Evolutionary conservation across 2,797 vertebrate species (phyloP).

Genomic region (Esox masquinongy): DNA sequence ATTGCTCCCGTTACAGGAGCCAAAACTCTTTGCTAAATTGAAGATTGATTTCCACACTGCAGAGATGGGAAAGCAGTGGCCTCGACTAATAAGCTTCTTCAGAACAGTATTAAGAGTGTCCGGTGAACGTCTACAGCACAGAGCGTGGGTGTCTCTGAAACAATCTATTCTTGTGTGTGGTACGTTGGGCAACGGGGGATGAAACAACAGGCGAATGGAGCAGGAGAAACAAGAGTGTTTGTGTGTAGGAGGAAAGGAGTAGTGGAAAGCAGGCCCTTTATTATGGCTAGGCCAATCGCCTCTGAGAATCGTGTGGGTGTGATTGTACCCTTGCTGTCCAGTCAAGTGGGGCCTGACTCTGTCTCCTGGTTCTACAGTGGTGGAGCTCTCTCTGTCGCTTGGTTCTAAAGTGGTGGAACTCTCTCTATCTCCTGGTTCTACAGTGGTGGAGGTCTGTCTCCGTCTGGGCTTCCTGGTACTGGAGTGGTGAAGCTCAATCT

Average conservation of each 20-base stretch:
- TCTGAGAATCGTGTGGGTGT: conserved; percentile 27
- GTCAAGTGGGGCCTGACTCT: conserved; percentile 47
- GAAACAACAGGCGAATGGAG: not conserved
- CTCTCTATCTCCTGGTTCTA: not conserved
- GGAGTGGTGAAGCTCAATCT: not conserved
- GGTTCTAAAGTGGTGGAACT: no score
- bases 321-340: conserved; percentile 37
- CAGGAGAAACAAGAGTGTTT: not conserved
- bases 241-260: not conserved
- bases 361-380: no score
- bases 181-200: not conserved
- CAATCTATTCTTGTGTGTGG: conserved; percentile 13
- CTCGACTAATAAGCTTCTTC: not conserved
- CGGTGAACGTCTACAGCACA: not conserved
- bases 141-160: conserved; percentile 12
- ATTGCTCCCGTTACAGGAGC: not conserved
- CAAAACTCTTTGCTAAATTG: conserved; percentile 16
- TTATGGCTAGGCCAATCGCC: conserved; percentile 29
- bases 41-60: conserved; percentile 18
- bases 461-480: not conserved
- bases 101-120: not conserved
- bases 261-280: conserved; percentile 21
- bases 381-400: no score
- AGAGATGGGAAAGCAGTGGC: not conserved
- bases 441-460: conserved; percentile 15